Base-by-base conservation (phyloP, 1,140 invertebrate genomes). In the Phymastichus coffea region DNA sequence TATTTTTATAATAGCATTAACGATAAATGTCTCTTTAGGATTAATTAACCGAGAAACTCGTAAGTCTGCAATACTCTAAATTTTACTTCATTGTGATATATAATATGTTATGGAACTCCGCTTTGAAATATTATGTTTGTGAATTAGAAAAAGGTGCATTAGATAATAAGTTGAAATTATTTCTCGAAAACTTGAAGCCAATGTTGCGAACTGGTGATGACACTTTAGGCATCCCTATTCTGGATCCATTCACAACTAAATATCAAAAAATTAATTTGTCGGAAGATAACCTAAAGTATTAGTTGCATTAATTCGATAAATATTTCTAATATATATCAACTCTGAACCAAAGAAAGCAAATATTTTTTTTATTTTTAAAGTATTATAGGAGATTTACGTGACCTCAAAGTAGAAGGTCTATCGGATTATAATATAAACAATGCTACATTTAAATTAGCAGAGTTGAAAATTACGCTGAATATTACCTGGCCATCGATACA, bases 401-500 rank as follows among this genome's bases (percentile, higher is more conserved):
- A 52, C 23, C 15, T 40, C 8, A 9, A 48, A 12, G 17, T 61
- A 2, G 23, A 26, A 9, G 64, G 57, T 19, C 43, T 64, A 7
- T 64, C 63, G 19, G 33, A 56, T 23, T 63, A 61, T 15, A 19
- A 47, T n/a, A 61, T 61, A 8, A 15, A 53, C 14, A 40, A 47
- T 23, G 59, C 58, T 10, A 20, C 35, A 28, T 49, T 67, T 15
- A 52, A 38, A 38, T n/a, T 63, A 1, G 44, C 23, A 1, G 40
- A 28, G 38, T 44, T 46, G 33, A 67, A 57, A 15, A 23, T 61
- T 15, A 17, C 33, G 0, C 2, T 68, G 44, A 33, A 56, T 52
- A 28, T 63, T 7, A 22, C 44, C 4, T 61, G 63, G 64, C 37
- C 44, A 1, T 17, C 12, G 9, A 26, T 66, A 20, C 30, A 46